Percentiles rank a stretch among this genome's conserved stretches.
Evolutionary conservation across 2,113 vertebrate species (phyloP).

Genomic region (Serinus canaria): DNA sequence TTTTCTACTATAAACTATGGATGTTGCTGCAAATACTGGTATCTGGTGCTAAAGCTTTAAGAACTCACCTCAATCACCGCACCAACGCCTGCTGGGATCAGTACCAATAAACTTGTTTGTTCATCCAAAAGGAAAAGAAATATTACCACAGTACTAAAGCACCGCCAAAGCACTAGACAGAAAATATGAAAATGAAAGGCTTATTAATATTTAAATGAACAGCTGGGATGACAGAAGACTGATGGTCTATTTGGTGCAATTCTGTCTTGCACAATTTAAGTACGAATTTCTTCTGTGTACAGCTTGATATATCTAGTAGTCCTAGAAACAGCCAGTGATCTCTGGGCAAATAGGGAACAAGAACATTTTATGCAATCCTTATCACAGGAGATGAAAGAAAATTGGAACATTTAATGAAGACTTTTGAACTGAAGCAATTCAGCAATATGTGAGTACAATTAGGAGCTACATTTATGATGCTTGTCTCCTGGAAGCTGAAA

Average conservation of each 20-base stretch:
- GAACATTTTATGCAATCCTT: background rate
- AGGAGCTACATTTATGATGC: background rate
- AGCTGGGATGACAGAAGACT: background rate
- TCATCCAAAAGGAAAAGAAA: constrained; percentile 94
- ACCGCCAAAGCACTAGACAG: constrained; percentile 88
- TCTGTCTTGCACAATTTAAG: background rate
- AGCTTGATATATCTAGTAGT: background rate
- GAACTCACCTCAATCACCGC: constrained; percentile 88
- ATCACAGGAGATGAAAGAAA: background rate
- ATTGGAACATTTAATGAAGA: background rate
- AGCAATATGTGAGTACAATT: background rate
- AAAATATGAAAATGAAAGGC: background rate
- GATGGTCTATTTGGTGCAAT: background rate
- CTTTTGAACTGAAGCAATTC: background rate
- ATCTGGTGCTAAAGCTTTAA: background rate
- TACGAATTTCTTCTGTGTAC: background rate
- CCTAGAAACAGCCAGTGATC: background rate
- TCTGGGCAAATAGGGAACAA: background rate
- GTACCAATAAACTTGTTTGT: constrained; percentile 89
- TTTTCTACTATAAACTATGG: background rate
- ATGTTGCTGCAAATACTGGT: background rate
- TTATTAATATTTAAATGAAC: constrained; percentile 11
- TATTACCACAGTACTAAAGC: constrained; percentile 90
- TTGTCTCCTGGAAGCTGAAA: background rate
- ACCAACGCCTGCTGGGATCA: constrained; percentile 89